Evolutionary conservation across 1,140 invertebrate genomes (phyloP), one percentile per base, ranked within the genome.

Genomic region (Drosophila tani): DNA sequence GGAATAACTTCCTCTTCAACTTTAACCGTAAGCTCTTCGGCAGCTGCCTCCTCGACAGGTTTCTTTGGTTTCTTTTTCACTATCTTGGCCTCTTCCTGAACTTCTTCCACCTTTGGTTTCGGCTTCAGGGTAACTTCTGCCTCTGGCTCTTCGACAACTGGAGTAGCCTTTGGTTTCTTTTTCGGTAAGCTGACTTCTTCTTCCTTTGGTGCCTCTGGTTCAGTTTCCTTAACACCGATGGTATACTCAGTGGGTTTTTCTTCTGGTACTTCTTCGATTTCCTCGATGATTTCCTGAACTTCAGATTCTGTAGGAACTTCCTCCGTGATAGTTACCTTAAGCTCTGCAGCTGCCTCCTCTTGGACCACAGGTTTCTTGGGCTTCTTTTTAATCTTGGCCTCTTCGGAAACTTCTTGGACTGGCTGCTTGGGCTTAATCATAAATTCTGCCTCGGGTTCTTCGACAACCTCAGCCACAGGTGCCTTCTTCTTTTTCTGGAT

Each of bases 401-500:
- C 92, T 71, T 93, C 92, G 4, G 81, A 62, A 17, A 81, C 81
- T 73, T 91, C 87, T 75, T 93, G 77, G 14, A 90, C 79, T 24
- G 73, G 60, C 57, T 90, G 82, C 66, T 90, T 82, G 3, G 79
- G 55, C 35, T 79, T 91, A 17, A 91, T 62, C 57, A 86, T 75
- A 29, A 92, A 81, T 74, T 91, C 83, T 9, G 79, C 87, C 60
- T 92, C 91, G 12, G 82, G 88, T n/a, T 92, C 80, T 75, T 93
- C 91, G 7, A 81, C 60, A 45, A 82, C 56, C 49, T 91, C 63
- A 2, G 75, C 60, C 15, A 73, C 55, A 1, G 68, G 60, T 2
- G 57, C 53, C 50, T 81, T 86, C 35, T 92, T 91, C 19, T 90
- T 91, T 50, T 76, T 55, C 35, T 79, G 75, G 7, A 93, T 74